These are phyloP conservation scores for Microcebus ravelobensis DNA, from an alignment of 2,113 vertebrate genomes.

Conservation along the genomic window DNA sequence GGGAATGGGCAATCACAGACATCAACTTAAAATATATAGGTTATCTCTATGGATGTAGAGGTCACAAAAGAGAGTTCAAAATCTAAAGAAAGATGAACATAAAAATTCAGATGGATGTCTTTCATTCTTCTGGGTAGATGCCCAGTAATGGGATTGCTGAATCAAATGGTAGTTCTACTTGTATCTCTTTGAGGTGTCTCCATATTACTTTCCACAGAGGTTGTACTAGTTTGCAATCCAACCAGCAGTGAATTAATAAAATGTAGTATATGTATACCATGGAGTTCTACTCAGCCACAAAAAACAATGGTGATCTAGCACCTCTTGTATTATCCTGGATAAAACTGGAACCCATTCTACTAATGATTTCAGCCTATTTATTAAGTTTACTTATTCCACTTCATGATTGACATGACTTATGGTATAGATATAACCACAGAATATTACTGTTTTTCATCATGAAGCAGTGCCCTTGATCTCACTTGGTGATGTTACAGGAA, in stretches of 20 bases:
- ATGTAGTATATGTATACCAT: no score
- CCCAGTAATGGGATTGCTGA: no score
- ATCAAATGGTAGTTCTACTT: no score
- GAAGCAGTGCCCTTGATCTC: not conserved
- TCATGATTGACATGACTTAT: not conserved
- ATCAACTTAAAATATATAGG: not conserved
- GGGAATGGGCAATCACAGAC: not conserved
- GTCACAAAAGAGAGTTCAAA: not conserved
- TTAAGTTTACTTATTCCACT: not conserved
- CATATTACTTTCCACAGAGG: no score
- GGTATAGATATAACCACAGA: not conserved
- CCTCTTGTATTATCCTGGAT: no score
- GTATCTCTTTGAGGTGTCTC: no score
- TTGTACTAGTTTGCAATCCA: no score
- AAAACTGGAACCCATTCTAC: no score
- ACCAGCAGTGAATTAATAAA: no score
- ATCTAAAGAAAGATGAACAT: not conserved
- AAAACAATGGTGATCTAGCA: no score
- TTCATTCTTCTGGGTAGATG: no score
- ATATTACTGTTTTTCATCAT: not conserved
- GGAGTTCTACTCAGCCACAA: no score
- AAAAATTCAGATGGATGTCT: not conserved
- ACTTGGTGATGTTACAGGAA: not conserved
- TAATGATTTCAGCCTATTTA: not conserved
- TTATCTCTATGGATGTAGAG: conserved; percentile 7